Evolutionary conservation across 2,888 invertebrate genomes (phyloP).

Genomic region (Temnothorax ravouxi): DNA sequence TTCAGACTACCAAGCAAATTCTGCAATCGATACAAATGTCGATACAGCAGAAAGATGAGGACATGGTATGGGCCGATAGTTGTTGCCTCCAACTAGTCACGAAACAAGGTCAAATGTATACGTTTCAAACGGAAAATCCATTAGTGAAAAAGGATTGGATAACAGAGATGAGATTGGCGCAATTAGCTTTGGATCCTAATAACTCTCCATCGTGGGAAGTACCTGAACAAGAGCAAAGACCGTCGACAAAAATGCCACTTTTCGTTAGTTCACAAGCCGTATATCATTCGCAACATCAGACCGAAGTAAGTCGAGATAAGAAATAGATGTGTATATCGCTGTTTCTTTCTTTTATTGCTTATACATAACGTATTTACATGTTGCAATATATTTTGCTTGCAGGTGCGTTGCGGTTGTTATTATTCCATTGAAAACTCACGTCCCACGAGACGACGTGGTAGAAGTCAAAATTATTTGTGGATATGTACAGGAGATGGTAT

Average conservation of each 20-base stretch:
- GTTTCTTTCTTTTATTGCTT: background rate
- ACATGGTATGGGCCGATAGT: conserved; percentile 97
- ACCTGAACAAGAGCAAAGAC: conserved; percentile 92
- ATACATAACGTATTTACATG: background rate
- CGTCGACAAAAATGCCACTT: conserved; percentile 95
- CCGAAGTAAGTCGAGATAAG: conserved; percentile 89
- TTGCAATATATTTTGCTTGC: conserved; percentile 54
- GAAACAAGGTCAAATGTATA: conserved; percentile 88
- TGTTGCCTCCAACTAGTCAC: conserved; percentile 94
- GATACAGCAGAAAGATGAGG: conserved; percentile 96
- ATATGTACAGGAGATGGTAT: conserved; percentile 94
- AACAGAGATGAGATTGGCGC: conserved; percentile 95
- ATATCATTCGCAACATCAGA: conserved; percentile 94
- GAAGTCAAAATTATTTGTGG: conserved; percentile 95
- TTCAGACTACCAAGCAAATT: conserved; percentile 91
- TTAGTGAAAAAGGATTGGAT: conserved; percentile 97
- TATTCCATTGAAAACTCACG: conserved; percentile 91
- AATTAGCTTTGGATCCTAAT: conserved; percentile 94
- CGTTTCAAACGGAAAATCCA: conserved; percentile 95
- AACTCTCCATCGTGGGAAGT: conserved; percentile 98
- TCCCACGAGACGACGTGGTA: conserved; percentile 89
- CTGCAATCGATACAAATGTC: conserved; percentile 92
- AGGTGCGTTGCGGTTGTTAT: conserved; percentile 97
- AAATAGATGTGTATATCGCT: background rate
- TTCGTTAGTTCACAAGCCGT: conserved; percentile 96